Evolutionary conservation across 2,888 invertebrate species (phyloP).

Genomic region (Timema cristinae): DNA sequence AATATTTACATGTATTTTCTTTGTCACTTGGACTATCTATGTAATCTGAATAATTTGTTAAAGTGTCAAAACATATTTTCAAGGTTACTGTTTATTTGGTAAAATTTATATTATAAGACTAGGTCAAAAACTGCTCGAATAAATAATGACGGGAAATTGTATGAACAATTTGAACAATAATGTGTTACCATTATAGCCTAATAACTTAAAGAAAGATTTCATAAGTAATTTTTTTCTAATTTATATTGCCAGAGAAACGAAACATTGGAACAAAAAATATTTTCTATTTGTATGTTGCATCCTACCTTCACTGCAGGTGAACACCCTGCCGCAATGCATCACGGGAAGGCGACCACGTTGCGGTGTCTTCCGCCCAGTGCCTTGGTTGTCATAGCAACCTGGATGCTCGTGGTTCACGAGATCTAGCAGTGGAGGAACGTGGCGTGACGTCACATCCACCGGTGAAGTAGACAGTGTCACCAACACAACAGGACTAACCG

Average conservation of each 20-base stretch:
- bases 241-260: neutral
- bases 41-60: too few species aligned
- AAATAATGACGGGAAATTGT: too few species aligned
- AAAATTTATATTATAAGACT: too few species aligned
- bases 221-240: too few species aligned
- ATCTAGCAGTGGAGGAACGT: neutral
- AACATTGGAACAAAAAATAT: neutral
- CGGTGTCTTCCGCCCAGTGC: constrained; percentile 13
- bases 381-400: constrained; percentile 4
- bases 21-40: too few species aligned
- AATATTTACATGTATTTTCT: neutral
- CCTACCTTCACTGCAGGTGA: constrained; percentile 25
- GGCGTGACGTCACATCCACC: constrained; percentile 7
- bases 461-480: neutral
- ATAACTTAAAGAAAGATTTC: too few species aligned
- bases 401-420: neutral
- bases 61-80: neutral
- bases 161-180: too few species aligned
- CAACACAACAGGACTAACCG: too few species aligned
- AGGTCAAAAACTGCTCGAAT: too few species aligned
- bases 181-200: too few species aligned
- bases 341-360: constrained; percentile 22
- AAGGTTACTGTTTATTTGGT: neutral
- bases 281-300: neutral
- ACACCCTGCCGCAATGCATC: constrained; percentile 30